phyloP scores from a whole-genome alignment of 2,888 invertebrate species.

The Uloborus plumipes region DNA sequence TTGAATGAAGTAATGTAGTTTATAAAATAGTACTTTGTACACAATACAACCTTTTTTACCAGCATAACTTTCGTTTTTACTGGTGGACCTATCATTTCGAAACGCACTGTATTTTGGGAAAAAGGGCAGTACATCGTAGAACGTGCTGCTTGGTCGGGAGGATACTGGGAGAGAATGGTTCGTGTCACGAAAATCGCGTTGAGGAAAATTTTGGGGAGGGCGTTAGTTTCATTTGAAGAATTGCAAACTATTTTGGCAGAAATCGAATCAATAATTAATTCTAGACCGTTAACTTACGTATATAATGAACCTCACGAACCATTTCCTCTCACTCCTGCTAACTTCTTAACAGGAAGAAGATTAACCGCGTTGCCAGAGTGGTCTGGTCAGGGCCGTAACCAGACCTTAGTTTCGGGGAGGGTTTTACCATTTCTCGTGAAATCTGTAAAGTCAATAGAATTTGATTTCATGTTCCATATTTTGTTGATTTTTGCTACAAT shows the following conservation, averaged over 20 bases:
- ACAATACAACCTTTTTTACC: too few species aligned
- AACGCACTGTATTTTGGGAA: too few species aligned
- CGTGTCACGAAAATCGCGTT: background rate
- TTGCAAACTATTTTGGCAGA: constrained; percentile 5
- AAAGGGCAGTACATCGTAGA: constrained; percentile 1
- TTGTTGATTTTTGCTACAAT: too few species aligned
- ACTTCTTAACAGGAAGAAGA: constrained; percentile 5
- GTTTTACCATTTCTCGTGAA: background rate
- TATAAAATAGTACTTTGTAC: too few species aligned
- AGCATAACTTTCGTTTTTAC: too few species aligned
- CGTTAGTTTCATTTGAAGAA: constrained; percentile 6
- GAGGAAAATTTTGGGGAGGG: background rate
- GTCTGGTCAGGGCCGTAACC: background rate
- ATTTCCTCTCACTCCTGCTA: background rate
- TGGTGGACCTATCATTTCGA: too few species aligned
- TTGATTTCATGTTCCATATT: too few species aligned
- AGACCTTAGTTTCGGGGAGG: too few species aligned
- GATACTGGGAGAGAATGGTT: constrained; percentile 20
- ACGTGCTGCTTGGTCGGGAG: constrained; percentile 15
- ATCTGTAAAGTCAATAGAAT: too few species aligned
- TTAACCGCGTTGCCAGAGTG: background rate
- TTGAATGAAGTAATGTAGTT: too few species aligned
- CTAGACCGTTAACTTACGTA: too few species aligned
- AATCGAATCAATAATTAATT: constrained; percentile 1
- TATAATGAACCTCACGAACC: constrained; percentile 10